These are phyloP conservation scores for Tolypeutes matacus DNA, from an alignment of 2,797 vertebrate species.

Conservation along the genomic window DNA sequence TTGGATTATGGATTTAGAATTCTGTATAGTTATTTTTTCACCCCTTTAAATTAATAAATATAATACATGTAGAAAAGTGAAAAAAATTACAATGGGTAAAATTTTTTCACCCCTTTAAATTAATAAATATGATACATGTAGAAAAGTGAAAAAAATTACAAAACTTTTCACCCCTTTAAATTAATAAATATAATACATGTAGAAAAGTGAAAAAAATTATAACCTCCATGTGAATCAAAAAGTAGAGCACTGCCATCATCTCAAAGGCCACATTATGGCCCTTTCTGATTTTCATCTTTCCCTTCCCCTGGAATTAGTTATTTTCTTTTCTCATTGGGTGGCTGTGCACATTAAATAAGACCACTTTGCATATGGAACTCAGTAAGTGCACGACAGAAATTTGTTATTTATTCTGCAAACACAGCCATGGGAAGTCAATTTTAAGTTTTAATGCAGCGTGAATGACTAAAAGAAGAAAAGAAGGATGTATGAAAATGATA, in stretches of 20 bases:
- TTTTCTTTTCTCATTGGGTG: not conserved
- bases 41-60: not conserved
- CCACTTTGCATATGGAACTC: not conserved
- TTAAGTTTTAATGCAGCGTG: too few species aligned
- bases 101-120: too few species aligned
- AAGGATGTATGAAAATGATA: too few species aligned
- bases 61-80: not conserved
- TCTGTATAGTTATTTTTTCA: too few species aligned
- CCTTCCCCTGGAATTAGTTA: not conserved
- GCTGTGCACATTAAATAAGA: not conserved
- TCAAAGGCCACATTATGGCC: not conserved
- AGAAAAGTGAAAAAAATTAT: too few species aligned
- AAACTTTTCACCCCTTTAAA: too few species aligned
- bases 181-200: too few species aligned
- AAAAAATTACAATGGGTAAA: not conserved
- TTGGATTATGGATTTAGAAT: not conserved
- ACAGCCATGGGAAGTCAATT: not conserved
- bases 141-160: too few species aligned
- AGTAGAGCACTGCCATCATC: not conserved
- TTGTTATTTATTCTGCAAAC: not conserved
- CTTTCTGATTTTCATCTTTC: not conserved
- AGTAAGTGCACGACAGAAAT: too few species aligned
- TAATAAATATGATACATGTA: too few species aligned
- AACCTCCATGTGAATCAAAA: not conserved
- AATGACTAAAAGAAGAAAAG: not conserved